Conservation (phyloP, 2,888 invertebrate species). For the Aporophyla nigra region DNA sequence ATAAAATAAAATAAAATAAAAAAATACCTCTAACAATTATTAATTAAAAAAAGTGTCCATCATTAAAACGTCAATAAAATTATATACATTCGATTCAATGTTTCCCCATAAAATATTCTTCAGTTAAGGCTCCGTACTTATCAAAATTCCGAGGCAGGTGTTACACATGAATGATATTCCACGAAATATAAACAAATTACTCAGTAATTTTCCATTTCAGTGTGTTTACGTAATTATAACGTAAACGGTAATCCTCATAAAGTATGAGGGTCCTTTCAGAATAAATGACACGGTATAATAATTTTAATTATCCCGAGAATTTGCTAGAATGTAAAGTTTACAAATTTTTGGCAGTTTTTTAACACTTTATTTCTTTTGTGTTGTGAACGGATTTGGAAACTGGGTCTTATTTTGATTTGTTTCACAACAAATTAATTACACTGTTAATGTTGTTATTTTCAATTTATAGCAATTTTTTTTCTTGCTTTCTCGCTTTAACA, state of each 20-base stretch:
- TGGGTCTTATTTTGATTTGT: not conserved
- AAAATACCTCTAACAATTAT: too few species aligned
- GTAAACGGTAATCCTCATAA: conserved; percentile 66
- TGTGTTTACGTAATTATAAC: conserved; percentile 62
- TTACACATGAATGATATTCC: conserved; percentile 30
- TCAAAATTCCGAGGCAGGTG: conserved; percentile 4
- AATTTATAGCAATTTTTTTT: not conserved
- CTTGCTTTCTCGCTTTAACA: not conserved
- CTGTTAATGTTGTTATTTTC: not conserved
- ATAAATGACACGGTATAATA: conserved; percentile 70
- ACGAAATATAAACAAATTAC: conserved; percentile 52
- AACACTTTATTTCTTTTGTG: not conserved
- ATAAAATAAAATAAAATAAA: too few species aligned
- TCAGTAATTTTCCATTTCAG: conserved; percentile 48
- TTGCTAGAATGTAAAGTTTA: conserved; percentile 35
- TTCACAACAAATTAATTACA: not conserved
- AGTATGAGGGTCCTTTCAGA: conserved; percentile 68
- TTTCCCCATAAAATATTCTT: not conserved
- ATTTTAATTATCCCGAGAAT: conserved; percentile 68
- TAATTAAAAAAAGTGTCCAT: too few species aligned
- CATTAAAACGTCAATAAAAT: too few species aligned
- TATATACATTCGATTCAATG: too few species aligned
- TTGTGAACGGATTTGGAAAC: not conserved
- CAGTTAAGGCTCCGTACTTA: not conserved
- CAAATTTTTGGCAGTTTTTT: conserved; percentile 15